Conservation (phyloP, 2,888 invertebrate genomes). For the Melieria omissa region DNA sequence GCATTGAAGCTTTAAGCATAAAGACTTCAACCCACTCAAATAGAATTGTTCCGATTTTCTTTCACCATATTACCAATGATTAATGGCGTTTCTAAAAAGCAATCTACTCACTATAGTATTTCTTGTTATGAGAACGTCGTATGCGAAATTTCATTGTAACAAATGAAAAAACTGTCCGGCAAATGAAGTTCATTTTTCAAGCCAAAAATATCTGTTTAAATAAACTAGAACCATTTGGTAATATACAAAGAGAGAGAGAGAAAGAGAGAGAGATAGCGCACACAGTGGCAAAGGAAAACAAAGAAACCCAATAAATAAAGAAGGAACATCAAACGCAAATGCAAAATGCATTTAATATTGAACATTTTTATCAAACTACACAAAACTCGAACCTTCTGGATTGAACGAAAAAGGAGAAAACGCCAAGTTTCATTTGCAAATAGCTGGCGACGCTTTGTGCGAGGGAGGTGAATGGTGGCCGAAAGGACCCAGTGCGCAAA, state of each 20-base stretch:
- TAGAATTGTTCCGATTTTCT: no score
- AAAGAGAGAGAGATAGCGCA: background rate
- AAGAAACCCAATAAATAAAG: slow-evolving; percentile 24
- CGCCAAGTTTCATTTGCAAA: slow-evolving; percentile 57
- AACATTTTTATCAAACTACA: no score
- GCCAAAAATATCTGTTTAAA: slow-evolving; percentile 32
- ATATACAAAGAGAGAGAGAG: background rate
- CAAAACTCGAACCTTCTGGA: background rate
- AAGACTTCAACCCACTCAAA: no score
- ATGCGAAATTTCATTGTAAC: slow-evolving; percentile 39
- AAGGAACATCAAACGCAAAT: background rate
- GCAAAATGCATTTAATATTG: background rate
- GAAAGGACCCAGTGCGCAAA: slow-evolving; percentile 38
- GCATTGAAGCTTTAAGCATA: no score
- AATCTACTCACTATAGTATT: slow-evolving; percentile 25
- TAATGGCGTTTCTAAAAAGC: slow-evolving; percentile 28
- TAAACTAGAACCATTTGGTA: slow-evolving; percentile 15
- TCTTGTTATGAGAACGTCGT: slow-evolving; percentile 2
- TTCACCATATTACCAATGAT: slow-evolving; percentile 20
- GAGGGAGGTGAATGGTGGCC: slow-evolving; percentile 12
- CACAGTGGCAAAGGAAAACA: background rate
- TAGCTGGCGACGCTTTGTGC: slow-evolving; percentile 33
- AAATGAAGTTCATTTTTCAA: slow-evolving; percentile 42
- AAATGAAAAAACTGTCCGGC: slow-evolving; percentile 37
- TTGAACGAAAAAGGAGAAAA: slow-evolving; percentile 31